Evolutionary conservation across 1,140 invertebrate species (phyloP).

Genomic region (Meteorus sp.): DNA sequence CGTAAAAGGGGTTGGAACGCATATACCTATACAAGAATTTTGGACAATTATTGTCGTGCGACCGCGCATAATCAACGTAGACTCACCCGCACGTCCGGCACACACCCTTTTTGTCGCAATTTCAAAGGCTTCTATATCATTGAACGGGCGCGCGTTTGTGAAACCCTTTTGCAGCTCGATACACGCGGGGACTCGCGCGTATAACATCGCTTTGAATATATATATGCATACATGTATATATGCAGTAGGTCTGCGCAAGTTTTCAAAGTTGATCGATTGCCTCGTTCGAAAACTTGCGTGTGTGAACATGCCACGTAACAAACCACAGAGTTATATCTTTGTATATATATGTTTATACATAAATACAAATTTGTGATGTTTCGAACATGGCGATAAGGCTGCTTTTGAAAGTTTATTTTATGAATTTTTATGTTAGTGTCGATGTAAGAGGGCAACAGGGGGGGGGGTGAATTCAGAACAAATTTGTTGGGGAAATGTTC

Average conservation of each 20-base stretch:
- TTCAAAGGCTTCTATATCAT: slow-evolving; percentile 14
- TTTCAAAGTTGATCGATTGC: slow-evolving; percentile 5
- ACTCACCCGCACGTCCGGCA: background rate
- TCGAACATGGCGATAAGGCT: too few species aligned
- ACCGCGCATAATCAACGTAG: background rate
- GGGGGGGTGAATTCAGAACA: too few species aligned
- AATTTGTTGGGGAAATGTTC: too few species aligned
- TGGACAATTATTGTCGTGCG: slow-evolving; percentile 17
- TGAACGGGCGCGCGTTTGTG: background rate
- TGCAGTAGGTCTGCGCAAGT: background rate
- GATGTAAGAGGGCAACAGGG: too few species aligned
- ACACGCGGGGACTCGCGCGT: too few species aligned
- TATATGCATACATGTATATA: too few species aligned
- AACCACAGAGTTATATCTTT: background rate
- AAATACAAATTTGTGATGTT: background rate
- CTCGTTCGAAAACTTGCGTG: background rate
- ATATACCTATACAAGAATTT: slow-evolving; percentile 12
- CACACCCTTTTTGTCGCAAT: slow-evolving; percentile 5
- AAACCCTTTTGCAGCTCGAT: slow-evolving; percentile 5
- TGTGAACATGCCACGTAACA: background rate
- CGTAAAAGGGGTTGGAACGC: too few species aligned
- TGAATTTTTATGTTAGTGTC: background rate
- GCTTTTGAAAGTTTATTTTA: too few species aligned
- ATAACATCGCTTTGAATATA: too few species aligned
- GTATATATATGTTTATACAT: background rate